Percentiles rank a stretch among this genome's conserved stretches.
phyloP scores from a whole-genome alignment of 2,113 vertebrate species.

The Shinisaurus crocodilurus region DNA sequence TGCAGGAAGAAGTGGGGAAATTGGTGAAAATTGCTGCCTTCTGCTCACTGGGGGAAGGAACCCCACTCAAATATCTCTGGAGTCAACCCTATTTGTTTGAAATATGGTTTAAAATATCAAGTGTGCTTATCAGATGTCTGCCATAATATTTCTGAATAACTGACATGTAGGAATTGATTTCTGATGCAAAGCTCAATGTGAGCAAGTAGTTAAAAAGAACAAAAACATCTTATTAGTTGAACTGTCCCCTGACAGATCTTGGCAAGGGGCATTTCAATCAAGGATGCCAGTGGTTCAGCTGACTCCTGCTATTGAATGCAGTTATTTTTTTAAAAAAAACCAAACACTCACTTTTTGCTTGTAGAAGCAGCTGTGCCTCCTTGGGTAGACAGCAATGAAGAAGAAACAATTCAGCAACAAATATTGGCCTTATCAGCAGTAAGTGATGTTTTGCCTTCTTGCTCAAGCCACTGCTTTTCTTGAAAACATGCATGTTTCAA shows the following conservation, averaged over 20 bases:
- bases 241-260: neutral
- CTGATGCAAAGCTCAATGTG: neutral
- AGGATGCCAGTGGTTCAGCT: neutral
- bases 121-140: neutral
- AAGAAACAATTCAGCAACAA: constrained; percentile 97
- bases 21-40: neutral
- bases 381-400: constrained; percentile 96
- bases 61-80: neutral
- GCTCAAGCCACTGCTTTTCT: neutral
- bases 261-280: neutral
- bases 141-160: neutral
- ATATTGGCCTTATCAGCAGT: constrained; percentile 96
- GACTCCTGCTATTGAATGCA: neutral
- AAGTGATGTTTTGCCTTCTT: constrained; percentile 65
- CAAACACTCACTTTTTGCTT: constrained; percentile 12
- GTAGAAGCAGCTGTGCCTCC: constrained; percentile 92
- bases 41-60: neutral
- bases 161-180: neutral
- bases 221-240: neutral
- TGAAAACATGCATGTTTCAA: neutral
- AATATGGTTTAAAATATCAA: neutral
- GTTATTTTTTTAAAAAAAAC: no score
- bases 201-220: constrained; percentile 1
- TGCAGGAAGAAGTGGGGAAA: neutral
- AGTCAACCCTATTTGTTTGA: neutral